Conservation (phyloP, 2,113 vertebrate species). For the Ia io region DNA sequence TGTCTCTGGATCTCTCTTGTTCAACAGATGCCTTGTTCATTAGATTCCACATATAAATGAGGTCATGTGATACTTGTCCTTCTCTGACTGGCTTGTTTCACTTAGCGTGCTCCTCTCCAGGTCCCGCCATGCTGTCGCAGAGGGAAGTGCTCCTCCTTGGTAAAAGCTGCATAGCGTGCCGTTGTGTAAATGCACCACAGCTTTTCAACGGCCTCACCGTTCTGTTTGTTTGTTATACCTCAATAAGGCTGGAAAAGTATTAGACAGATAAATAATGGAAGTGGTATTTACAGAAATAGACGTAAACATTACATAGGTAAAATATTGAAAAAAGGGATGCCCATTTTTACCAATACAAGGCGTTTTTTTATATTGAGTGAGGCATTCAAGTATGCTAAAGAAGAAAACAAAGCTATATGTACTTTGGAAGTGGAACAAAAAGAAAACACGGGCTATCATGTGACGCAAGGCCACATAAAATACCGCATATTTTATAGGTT, state of each 20-base stretch:
- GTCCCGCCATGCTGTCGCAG: no score
- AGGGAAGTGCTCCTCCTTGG: no score
- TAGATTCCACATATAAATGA: no score
- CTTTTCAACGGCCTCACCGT: background rate
- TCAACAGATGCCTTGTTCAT: no score
- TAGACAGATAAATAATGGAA: background rate
- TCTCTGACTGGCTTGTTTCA: no score
- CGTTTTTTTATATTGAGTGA: background rate
- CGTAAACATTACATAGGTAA: background rate
- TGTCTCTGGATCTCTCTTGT: no score
- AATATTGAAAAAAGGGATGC: background rate
- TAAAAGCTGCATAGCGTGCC: no score
- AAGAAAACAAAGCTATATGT: background rate
- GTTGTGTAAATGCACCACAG: no score
- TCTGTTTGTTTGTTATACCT: background rate
- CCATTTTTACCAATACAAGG: background rate
- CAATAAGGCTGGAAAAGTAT: background rate
- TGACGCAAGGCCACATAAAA: background rate
- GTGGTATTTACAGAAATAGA: background rate
- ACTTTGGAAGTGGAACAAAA: background rate
- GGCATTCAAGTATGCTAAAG: background rate
- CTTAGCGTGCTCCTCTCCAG: no score
- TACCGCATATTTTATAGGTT: background rate
- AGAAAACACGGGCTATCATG: background rate
- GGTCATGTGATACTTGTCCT: no score